Evolutionary conservation across 2,113 vertebrate species (phyloP).

Genomic region (Ictalurus punctatus): DNA sequence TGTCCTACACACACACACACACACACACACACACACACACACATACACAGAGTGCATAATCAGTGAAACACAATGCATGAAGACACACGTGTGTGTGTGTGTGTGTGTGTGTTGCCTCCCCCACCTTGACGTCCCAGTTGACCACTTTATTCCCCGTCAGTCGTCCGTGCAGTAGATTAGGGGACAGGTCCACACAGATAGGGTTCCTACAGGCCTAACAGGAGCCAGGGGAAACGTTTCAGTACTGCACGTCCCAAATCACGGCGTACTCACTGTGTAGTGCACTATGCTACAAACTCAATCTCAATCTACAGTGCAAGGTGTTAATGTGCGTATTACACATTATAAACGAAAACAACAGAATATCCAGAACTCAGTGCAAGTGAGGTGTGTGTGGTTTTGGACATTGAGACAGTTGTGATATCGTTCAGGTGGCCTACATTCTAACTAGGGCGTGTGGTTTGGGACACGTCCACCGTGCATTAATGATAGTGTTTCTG

Average conservation of each 20-base stretch:
- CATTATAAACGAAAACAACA: too few species aligned
- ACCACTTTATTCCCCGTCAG: conserved; percentile 97
- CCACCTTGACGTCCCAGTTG: conserved; percentile 98
- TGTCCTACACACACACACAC: conserved; percentile 75
- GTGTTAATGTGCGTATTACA: not conserved
- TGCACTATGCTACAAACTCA: not conserved
- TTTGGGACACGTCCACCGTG: not conserved
- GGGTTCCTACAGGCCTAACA: conserved; percentile 89
- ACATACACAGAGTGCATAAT: conserved; percentile 7
- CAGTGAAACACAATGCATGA: not conserved
- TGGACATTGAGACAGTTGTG: not conserved
- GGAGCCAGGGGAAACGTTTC: conserved; percentile 36
- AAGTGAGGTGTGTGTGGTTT: not conserved
- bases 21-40: conserved; percentile 34
- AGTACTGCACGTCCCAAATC: not conserved
- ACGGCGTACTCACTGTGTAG: not conserved
- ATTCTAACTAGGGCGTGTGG: not conserved
- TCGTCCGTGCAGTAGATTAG: conserved; percentile 89
- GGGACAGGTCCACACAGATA: conserved; percentile 93
- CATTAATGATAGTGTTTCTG: not conserved
- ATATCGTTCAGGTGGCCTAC: not conserved
- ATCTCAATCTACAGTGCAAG: not conserved
- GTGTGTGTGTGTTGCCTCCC: not conserved
- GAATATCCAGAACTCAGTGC: not conserved
- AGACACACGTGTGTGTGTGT: not conserved